These are phyloP conservation scores for Drosophila nigricruria DNA, from an alignment of 2,888 invertebrate genomes.

Conservation along the genomic window DNA sequence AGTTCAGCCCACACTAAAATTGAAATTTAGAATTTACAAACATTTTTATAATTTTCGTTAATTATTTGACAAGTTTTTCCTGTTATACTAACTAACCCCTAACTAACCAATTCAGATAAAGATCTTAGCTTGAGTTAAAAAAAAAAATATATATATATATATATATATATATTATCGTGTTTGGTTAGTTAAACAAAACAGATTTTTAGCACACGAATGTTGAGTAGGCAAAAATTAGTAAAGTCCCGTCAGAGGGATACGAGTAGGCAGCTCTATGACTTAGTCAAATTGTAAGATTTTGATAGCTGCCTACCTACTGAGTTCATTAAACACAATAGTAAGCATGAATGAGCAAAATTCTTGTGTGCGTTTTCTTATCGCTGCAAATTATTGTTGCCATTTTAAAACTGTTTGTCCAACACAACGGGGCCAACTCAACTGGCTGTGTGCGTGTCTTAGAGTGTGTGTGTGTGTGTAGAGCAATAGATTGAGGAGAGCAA, in stretches of 20 bases:
- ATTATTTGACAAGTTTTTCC: not conserved
- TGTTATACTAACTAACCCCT: not conserved
- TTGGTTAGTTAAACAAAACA: not conserved
- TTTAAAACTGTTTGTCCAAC: conserved; percentile 13
- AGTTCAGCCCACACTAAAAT: not conserved
- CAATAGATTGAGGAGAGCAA: not conserved
- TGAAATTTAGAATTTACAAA: not conserved
- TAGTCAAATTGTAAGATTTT: not conserved
- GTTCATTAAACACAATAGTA: conserved; percentile 41
- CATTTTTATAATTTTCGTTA: not conserved
- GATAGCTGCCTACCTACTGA: conserved; percentile 5
- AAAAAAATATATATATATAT: conserved; percentile 5
- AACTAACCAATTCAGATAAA: not conserved
- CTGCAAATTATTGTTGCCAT: conserved; percentile 33
- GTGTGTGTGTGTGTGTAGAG: not conserved
- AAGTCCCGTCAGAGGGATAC: conserved; percentile 9
- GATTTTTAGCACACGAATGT: not conserved
- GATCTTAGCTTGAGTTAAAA: conserved; percentile 6
- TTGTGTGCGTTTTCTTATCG: conserved; percentile 29
- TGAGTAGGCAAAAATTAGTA: conserved; percentile 9
- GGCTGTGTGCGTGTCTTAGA: conserved; percentile 5
- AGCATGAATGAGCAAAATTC: conserved; percentile 53
- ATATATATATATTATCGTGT: not conserved
- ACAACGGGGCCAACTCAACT: conserved; percentile 10
- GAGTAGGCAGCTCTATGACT: not conserved